A percentile compares a stretch with the other conserved stretches of the same genome.
These are phyloP conservation scores for Myiozetetes cayanensis DNA, from an alignment of 2,113 vertebrate genomes.

Conservation along the genomic window DNA sequence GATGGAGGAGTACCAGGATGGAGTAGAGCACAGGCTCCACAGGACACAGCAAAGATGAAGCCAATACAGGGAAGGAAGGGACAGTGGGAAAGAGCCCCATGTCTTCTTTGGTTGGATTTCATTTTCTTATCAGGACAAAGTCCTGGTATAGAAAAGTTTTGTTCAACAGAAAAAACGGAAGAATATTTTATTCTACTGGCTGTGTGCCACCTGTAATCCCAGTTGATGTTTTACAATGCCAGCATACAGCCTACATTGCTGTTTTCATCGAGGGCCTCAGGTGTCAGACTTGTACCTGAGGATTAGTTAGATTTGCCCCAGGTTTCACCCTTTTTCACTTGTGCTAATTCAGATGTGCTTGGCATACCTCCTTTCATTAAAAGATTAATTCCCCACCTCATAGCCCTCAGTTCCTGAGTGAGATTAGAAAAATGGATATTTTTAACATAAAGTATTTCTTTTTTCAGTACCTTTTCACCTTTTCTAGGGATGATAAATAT, in stretches of 20 bases:
- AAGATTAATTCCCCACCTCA: background rate
- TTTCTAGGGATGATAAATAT: background rate
- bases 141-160: background rate
- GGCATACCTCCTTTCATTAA: background rate
- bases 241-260: background rate
- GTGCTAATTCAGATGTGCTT: background rate
- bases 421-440: background rate
- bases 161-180: background rate
- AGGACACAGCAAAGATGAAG: background rate
- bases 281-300: background rate
- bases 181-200: background rate
- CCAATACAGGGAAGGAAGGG: background rate
- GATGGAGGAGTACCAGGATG: background rate
- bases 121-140: background rate
- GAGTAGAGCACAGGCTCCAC: background rate
- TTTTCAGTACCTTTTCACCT: background rate
- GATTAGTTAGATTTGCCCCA: background rate
- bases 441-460: background rate
- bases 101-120: background rate
- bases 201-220: background rate
- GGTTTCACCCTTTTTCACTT: background rate
- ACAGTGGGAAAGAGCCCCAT: background rate
- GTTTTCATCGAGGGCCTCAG: background rate
- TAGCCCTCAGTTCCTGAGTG: background rate
- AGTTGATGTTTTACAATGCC: background rate